Conservation (phyloP, 2,113 vertebrate species). For the Dromiciops gliroides region DNA sequence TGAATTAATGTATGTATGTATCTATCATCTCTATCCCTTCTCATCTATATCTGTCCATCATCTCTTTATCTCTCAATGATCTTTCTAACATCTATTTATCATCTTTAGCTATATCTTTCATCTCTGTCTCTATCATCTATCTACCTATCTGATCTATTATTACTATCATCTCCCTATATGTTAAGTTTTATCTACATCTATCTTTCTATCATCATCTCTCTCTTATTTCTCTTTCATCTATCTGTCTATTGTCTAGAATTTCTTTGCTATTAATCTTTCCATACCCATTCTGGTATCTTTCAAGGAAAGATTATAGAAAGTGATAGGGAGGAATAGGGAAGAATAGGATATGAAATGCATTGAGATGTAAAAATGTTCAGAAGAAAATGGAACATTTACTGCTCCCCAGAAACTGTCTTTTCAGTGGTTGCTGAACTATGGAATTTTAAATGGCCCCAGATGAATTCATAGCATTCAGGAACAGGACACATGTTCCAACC, state of each 20-base stretch:
- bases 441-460: constrained; percentile 38
- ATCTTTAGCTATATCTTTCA: not conserved
- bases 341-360: not conserved
- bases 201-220: not conserved
- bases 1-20: too few relatives aligned
- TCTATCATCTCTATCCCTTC: too few relatives aligned
- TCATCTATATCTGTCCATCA: too few relatives aligned
- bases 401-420: constrained; percentile 12
- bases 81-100: too few relatives aligned
- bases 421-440: constrained; percentile 12
- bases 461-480: constrained; percentile 14
- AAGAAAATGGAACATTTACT: constrained; percentile 36
- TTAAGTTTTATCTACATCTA: not conserved
- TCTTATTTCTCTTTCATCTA: not conserved
- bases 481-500: constrained; percentile 22
- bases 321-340: constrained; percentile 21
- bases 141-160: not conserved
- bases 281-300: not conserved
- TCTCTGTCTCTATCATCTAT: not conserved
- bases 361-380: constrained; percentile 54
- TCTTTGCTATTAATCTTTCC: not conserved
- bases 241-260: not conserved
- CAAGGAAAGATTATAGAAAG: not conserved
- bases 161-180: constrained; percentile 11
- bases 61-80: too few relatives aligned